Percentiles rank a stretch among this genome's conserved stretches.
Conservation (phyloP, 2,888 invertebrate species). For the Petrophora chlorosata region DNA sequence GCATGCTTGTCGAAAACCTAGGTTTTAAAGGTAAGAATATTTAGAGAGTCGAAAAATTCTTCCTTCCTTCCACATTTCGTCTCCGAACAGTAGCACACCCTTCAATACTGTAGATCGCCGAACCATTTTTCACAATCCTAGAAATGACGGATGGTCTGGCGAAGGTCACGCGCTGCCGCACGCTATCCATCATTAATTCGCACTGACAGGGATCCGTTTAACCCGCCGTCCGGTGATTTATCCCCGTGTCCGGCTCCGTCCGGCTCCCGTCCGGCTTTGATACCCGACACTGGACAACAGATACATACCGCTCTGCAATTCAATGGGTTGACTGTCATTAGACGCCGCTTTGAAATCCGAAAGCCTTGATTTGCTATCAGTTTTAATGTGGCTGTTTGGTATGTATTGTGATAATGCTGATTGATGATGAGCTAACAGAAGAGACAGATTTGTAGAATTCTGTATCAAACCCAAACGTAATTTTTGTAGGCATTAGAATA, state of each 20-base stretch:
- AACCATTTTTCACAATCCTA: slow-evolving; percentile 34
- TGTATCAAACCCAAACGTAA: too few species aligned
- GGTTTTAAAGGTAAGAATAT: too few species aligned
- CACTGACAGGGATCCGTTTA: slow-evolving; percentile 47
- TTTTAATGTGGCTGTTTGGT: slow-evolving; percentile 14
- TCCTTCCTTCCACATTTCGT: too few species aligned
- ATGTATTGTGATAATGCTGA: not conserved
- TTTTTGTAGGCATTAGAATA: too few species aligned
- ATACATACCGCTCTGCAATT: slow-evolving; percentile 32
- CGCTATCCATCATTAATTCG: slow-evolving; percentile 47
- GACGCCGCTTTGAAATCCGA: slow-evolving; percentile 31
- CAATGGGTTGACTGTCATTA: slow-evolving; percentile 40
- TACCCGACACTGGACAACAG: slow-evolving; percentile 39
- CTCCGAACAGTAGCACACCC: too few species aligned
- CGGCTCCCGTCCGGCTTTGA: slow-evolving; percentile 33
- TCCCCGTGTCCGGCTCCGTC: slow-evolving; percentile 31
- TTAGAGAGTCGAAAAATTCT: too few species aligned
- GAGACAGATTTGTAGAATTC: too few species aligned
- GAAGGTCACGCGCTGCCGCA: slow-evolving; percentile 33
- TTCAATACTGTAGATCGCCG: slow-evolving; percentile 8
- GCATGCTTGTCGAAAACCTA: too few species aligned
- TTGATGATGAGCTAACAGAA: not conserved
- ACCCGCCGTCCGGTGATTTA: slow-evolving; percentile 45
- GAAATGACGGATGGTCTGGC: slow-evolving; percentile 32
- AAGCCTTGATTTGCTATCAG: slow-evolving; percentile 18